phyloP scores from a whole-genome alignment of 2,888 invertebrate species.

The Plagiodera versicolora region DNA sequence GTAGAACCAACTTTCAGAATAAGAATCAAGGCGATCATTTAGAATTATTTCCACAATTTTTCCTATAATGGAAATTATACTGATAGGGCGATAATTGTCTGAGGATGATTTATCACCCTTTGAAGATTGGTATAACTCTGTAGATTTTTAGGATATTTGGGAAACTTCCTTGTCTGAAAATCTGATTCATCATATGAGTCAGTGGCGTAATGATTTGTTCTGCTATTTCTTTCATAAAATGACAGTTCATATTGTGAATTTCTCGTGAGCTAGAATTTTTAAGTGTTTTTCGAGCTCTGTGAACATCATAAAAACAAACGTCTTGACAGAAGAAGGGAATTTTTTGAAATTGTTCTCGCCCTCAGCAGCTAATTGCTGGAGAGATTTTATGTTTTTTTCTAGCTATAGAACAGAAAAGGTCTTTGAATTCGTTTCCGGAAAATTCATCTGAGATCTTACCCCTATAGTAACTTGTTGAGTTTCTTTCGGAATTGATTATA shows the following conservation, averaged over 20 bases:
- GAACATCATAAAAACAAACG: background rate
- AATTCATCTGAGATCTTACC: background rate
- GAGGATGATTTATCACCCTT: constrained; percentile 2
- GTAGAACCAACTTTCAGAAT: background rate
- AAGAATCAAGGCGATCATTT: constrained; percentile 3
- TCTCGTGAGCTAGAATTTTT: constrained; percentile 5
- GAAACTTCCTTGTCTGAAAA: background rate
- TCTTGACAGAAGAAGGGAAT: background rate
- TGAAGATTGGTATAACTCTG: constrained; percentile 7
- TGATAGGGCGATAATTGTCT: constrained; percentile 3
- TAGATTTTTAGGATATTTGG: background rate
- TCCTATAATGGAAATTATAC: background rate
- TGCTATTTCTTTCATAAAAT: constrained; percentile 1
- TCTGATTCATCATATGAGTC: background rate
- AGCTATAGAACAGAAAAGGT: background rate
- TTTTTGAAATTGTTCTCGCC: background rate
- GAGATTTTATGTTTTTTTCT: constrained; percentile 1
- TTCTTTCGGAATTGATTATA: constrained; percentile 5
- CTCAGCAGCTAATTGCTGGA: constrained; percentile 1
- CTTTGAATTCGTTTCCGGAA: constrained; percentile 4
- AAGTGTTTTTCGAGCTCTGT: background rate
- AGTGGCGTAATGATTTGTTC: constrained; percentile 5
- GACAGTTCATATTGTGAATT: background rate
- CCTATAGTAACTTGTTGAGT: background rate
- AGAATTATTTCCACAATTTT: constrained; percentile 6